Evolutionary conservation across 1,140 invertebrate genomes (phyloP).

Genomic region (Subanguina moxae): DNA sequence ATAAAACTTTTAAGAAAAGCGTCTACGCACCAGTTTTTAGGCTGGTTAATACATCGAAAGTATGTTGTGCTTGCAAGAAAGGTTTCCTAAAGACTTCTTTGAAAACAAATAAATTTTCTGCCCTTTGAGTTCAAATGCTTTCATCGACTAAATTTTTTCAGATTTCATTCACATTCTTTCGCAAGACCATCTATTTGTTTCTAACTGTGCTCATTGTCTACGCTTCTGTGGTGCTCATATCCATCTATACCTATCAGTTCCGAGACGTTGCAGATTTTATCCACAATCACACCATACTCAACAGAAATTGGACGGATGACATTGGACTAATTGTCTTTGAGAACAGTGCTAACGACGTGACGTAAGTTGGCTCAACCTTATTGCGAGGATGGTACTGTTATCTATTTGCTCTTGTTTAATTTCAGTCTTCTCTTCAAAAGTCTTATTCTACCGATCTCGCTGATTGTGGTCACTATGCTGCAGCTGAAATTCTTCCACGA

Average conservation of each 20-base stretch:
- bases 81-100: too few relatives aligned
- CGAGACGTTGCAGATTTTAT: conserved; percentile 81
- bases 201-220: conserved; percentile 94
- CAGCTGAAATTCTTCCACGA: conserved; percentile 59
- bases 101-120: too few relatives aligned
- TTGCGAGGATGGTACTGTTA: too few relatives aligned
- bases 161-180: conserved; percentile 86
- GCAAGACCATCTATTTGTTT: conserved; percentile 85
- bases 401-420: not conserved
- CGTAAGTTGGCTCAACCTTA: not conserved
- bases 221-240: conserved; percentile 86
- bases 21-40: too few relatives aligned
- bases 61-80: too few relatives aligned
- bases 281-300: conserved; percentile 66
- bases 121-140: too few relatives aligned
- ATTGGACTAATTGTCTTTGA: conserved; percentile 52
- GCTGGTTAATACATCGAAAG: too few relatives aligned
- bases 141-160: conserved; percentile 60
- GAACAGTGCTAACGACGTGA: conserved; percentile 24
- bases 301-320: conserved; percentile 40
- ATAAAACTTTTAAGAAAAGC: too few relatives aligned
- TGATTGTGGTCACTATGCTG: conserved; percentile 56
- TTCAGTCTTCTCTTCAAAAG: conserved; percentile 48
- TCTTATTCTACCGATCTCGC: conserved; percentile 49
- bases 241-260: conserved; percentile 98